Evolutionary conservation across 2,113 vertebrate species (phyloP).

Genomic region (Gavialis gangeticus): DNA sequence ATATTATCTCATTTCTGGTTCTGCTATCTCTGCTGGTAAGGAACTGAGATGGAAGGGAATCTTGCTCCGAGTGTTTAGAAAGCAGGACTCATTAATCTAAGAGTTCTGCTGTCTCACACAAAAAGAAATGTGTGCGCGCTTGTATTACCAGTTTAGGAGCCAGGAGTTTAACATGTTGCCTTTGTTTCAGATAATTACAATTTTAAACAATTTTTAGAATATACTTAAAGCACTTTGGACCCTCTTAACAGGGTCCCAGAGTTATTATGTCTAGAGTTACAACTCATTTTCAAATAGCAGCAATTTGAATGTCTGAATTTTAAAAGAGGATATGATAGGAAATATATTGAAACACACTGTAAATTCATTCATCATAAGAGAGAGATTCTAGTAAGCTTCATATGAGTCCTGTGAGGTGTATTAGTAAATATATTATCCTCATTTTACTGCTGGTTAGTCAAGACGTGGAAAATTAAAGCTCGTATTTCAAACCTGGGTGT

Average conservation of each 20-base stretch:
- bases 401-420: constrained; percentile 31
- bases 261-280: constrained; percentile 9
- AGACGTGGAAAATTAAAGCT: not conserved
- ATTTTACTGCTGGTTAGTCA: constrained; percentile 36
- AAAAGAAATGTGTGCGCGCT: not conserved
- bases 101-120: not conserved
- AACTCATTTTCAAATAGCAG: constrained; percentile 11
- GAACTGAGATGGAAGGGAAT: not conserved
- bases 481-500: not conserved
- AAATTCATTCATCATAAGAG: constrained; percentile 36
- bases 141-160: not conserved
- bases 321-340: not conserved
- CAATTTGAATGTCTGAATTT: not conserved
- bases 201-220: constrained; percentile 22
- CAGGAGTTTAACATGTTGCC: not conserved
- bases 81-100: not conserved
- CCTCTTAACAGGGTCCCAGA: not conserved
- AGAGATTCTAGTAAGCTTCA: constrained; percentile 49
- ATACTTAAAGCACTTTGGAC: not conserved
- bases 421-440: constrained; percentile 32
- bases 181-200: not conserved
- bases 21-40: not conserved
- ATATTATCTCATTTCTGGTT: not conserved
- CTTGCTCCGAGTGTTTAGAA: not conserved
- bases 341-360: constrained; percentile 21